These are phyloP conservation scores for Cichladusa arquata DNA, from an alignment of 2,113 vertebrate genomes.

Conservation along the genomic window DNA sequence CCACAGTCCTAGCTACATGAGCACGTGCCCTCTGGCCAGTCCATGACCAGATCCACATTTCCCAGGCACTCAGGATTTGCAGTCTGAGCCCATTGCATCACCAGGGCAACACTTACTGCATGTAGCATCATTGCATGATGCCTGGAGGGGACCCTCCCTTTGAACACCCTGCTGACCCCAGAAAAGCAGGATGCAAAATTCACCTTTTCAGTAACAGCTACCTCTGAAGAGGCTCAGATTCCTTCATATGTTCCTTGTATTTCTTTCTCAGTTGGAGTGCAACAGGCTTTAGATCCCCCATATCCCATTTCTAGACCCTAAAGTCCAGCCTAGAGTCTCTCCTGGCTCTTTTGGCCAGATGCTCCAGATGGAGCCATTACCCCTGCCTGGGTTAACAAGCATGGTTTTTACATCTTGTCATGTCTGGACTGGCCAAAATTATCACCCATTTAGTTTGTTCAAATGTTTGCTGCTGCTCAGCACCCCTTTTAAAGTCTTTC, in stretches of 20 bases:
- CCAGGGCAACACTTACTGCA: not conserved
- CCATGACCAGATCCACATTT: not conserved
- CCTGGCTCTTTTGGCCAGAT: not conserved
- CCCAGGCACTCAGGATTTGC: not conserved
- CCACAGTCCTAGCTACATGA: not conserved
- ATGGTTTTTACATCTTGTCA: not conserved
- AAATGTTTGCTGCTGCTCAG: not conserved
- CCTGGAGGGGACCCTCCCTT: not conserved
- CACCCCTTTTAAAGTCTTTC: not conserved
- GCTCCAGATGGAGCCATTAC: too few relatives aligned
- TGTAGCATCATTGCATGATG: not conserved
- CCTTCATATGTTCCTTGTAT: not conserved
- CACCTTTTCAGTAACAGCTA: not conserved
- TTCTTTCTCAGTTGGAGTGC: not conserved
- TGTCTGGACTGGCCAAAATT: not conserved
- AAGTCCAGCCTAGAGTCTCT: not conserved
- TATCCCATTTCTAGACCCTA: not conserved
- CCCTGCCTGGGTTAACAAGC: not conserved
- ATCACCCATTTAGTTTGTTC: not conserved
- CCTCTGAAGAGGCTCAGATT: not conserved
- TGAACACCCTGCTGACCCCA: not conserved
- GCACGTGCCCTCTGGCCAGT: not conserved
- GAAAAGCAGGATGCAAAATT: not conserved
- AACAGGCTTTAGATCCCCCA: not conserved
- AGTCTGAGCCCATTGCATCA: accelerated